phyloP scores from a whole-genome alignment of 2,888 invertebrate genomes.

The Hartigia nigra region DNA sequence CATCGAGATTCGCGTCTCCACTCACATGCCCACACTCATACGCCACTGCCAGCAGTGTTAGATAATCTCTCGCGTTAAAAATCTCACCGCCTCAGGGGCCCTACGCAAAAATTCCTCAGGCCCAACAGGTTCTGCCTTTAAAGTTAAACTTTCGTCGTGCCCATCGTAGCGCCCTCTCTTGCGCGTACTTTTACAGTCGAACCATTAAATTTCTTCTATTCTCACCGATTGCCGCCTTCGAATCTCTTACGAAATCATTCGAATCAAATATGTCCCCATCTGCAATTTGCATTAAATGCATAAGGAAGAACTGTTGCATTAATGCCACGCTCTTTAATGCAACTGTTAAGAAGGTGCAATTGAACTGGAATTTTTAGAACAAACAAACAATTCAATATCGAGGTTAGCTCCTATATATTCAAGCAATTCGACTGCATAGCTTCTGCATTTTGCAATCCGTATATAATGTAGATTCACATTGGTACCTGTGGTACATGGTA shows the following conservation, averaged over 20 bases:
- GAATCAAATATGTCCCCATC: too few relatives aligned
- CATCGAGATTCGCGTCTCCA: background rate
- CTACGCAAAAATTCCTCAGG: slow-evolving; percentile 5
- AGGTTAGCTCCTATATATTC: background rate
- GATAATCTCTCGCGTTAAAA: slow-evolving; percentile 57
- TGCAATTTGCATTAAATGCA: background rate
- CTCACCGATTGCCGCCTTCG: slow-evolving; percentile 8
- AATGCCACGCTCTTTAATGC: background rate
- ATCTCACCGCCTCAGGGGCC: slow-evolving; percentile 37
- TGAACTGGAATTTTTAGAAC: background rate
- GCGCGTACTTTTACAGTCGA: slow-evolving; percentile 29
- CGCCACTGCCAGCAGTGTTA: slow-evolving; percentile 45
- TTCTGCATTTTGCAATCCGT: background rate
- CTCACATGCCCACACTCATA: slow-evolving; percentile 17
- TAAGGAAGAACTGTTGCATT: background rate
- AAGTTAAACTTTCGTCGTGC: background rate
- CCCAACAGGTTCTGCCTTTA: background rate
- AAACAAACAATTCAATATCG: background rate
- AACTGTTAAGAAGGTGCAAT: background rate
- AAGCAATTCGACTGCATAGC: background rate
- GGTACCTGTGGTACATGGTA: too few relatives aligned
- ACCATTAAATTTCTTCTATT: slow-evolving; percentile 18
- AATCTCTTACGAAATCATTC: background rate
- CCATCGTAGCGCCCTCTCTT: slow-evolving; percentile 3
- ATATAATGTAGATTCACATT: background rate